phyloP scores from a whole-genome alignment of 53 echinoderm and acorn worm genomes.

The Mesocentrotus franciscanus region DNA sequence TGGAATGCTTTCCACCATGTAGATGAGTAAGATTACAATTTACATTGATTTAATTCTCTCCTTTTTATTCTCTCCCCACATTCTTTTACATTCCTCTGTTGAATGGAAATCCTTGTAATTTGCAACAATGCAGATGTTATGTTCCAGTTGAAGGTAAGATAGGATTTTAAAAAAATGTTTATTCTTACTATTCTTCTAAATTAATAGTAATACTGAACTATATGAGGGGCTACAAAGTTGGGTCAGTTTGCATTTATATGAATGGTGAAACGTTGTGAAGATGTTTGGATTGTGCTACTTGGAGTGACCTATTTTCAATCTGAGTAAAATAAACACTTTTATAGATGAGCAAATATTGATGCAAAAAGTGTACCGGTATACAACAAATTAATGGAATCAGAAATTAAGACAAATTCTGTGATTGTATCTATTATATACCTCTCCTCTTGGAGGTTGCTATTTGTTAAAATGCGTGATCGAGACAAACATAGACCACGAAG shows the following conservation, averaged over 20 bases:
- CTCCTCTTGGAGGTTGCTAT: too few relatives aligned
- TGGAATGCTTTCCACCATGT: too few relatives aligned
- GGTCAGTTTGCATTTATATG: background rate
- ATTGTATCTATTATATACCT: too few relatives aligned
- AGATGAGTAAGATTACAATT: background rate
- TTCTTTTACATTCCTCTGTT: background rate
- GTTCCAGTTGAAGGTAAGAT: conserved; percentile 56
- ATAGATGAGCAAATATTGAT: too few relatives aligned
- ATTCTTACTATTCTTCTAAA: background rate
- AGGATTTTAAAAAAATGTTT: too few relatives aligned
- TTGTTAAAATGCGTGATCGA: too few relatives aligned
- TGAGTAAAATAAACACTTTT: background rate
- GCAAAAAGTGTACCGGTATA: too few relatives aligned
- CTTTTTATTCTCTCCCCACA: background rate
- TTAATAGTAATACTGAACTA: background rate
- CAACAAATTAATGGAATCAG: too few relatives aligned
- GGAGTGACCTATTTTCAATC: background rate
- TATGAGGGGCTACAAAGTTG: background rate
- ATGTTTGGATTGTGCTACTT: background rate
- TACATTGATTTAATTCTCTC: background rate
- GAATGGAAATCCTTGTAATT: background rate
- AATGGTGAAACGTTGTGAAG: background rate
- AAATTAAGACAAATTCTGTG: too few relatives aligned
- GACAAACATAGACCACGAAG: too few relatives aligned
- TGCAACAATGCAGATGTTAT: conserved; percentile 23